These are phyloP conservation scores for Tribolium castaneum DNA, from an alignment of 1,140 invertebrate species.

Conservation along the genomic window DNA sequence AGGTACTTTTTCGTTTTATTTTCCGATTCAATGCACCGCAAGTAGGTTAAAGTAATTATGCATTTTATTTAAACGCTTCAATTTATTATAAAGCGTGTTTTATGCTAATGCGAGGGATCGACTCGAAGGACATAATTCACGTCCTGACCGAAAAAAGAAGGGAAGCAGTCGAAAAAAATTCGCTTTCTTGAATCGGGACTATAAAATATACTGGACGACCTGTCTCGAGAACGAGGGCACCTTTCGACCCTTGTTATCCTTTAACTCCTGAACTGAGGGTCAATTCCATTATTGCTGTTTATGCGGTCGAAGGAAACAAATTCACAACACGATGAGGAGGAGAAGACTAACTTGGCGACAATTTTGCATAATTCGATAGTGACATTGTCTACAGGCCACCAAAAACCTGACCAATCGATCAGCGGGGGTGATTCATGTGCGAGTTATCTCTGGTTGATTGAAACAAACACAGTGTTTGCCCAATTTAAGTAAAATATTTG, in stretches of 20 bases:
- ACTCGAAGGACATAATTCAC: conserved; percentile 55
- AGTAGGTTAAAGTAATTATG: conserved; percentile 61
- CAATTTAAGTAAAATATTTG: conserved; percentile 49
- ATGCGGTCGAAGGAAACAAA: conserved; percentile 40
- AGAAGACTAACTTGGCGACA: too few relatives aligned
- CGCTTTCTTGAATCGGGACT: conserved; percentile 36
- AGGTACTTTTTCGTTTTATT: conserved; percentile 57
- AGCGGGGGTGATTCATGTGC: too few relatives aligned
- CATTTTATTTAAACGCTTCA: conserved; percentile 58
- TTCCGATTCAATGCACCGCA: conserved; percentile 51
- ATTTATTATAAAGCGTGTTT: conserved; percentile 59
- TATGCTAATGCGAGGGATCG: conserved; percentile 57
- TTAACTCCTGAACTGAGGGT: conserved; percentile 44
- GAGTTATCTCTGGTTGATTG: too few relatives aligned
- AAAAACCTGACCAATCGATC: too few relatives aligned
- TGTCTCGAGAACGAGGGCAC: conserved; percentile 44
- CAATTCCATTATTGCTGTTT: conserved; percentile 52
- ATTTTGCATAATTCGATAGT: too few relatives aligned
- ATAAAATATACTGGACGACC: conserved; percentile 46
- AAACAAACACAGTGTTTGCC: too few relatives aligned
- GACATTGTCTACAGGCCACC: too few relatives aligned
- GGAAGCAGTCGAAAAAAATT: conserved; percentile 9
- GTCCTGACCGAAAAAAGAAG: conserved; percentile 29
- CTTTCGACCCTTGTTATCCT: conserved; percentile 52
- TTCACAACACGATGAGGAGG: too few relatives aligned